Conservation (phyloP, 2,797 vertebrate species). For the Aulostomus chinensis region DNA sequence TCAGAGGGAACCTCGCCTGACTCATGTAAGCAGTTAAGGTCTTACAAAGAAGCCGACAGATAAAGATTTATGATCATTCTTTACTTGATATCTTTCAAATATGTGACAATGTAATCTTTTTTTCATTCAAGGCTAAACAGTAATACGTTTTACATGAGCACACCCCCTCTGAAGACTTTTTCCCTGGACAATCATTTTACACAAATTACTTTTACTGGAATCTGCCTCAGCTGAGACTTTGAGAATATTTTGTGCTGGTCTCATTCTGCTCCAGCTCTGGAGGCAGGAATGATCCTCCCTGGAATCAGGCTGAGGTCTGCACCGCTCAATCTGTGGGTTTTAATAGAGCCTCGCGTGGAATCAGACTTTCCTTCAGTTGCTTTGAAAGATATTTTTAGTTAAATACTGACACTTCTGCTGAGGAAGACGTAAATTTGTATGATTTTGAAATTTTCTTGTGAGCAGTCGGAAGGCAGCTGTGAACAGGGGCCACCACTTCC, state of each 20-base stretch:
- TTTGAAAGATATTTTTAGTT: slow-evolving; percentile 59
- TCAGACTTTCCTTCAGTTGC: slow-evolving; percentile 64
- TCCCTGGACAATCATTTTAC: slow-evolving; percentile 44
- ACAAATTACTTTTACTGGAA: slow-evolving; percentile 58
- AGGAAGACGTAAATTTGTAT: slow-evolving; percentile 32
- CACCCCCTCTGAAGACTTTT: slow-evolving; percentile 34
- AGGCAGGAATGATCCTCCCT: slow-evolving; percentile 48
- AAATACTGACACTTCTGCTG: slow-evolving; percentile 51
- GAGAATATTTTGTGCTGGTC: slow-evolving; percentile 38
- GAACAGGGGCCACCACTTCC: slow-evolving; percentile 19
- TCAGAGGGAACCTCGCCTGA: slow-evolving; percentile 15
- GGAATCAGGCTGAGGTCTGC: slow-evolving; percentile 55
- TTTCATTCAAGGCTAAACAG: slow-evolving; percentile 27
- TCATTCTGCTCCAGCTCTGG: slow-evolving; percentile 36
- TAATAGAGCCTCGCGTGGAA: slow-evolving; percentile 57
- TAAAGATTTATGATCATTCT: slow-evolving; percentile 12
- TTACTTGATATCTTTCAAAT: slow-evolving; percentile 21
- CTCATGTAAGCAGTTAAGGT: slow-evolving; percentile 11
- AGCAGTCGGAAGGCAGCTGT: too few species aligned
- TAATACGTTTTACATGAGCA: slow-evolving; percentile 19
- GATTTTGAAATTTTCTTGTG: slow-evolving; percentile 10
- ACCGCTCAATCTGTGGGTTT: slow-evolving; percentile 64
- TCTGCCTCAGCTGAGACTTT: slow-evolving; percentile 40
- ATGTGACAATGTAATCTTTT: slow-evolving; percentile 9
- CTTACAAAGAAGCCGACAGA: slow-evolving; percentile 9